phyloP scores from a whole-genome alignment of 2,888 invertebrate genomes.

The Augiades crinisus region DNA sequence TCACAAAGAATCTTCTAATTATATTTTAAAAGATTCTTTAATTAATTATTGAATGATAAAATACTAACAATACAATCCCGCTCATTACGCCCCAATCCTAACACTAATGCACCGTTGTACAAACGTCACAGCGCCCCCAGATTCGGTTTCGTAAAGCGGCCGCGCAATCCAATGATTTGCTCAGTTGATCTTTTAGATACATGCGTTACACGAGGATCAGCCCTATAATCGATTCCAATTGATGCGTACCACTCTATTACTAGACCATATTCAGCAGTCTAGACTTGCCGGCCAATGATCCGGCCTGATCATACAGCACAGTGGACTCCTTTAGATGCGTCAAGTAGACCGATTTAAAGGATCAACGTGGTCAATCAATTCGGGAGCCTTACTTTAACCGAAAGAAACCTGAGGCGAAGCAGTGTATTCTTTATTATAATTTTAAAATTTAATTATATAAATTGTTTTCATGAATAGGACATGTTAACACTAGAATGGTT shows the following conservation, averaged over 20 bases:
- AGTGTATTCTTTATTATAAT: no score
- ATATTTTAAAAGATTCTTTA: no score
- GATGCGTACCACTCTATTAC: constrained; percentile 17
- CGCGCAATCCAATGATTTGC: constrained; percentile 50
- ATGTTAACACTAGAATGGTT: no score
- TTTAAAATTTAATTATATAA: no score
- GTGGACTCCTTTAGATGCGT: neutral
- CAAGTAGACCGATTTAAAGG: neutral
- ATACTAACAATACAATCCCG: no score
- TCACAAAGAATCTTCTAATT: no score
- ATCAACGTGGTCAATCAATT: no score
- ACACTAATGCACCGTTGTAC: constrained; percentile 46
- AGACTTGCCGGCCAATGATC: no score
- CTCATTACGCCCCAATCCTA: constrained; percentile 40
- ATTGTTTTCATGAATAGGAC: no score
- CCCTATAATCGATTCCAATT: constrained; percentile 25
- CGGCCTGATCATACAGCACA: neutral
- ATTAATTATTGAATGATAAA: no score
- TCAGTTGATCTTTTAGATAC: constrained; percentile 37
- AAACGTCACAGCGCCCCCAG: constrained; percentile 45
- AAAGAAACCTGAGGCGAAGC: no score
- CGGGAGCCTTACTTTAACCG: no score
- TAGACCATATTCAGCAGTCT: constrained; percentile 15
- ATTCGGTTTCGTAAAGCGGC: constrained; percentile 56
- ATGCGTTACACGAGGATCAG: constrained; percentile 20